A percentile compares a stretch with the other conserved stretches of the same genome.
These are phyloP conservation scores for Drosophila punjabiensis DNA, from an alignment of 1,140 invertebrate species.

Conservation along the genomic window DNA sequence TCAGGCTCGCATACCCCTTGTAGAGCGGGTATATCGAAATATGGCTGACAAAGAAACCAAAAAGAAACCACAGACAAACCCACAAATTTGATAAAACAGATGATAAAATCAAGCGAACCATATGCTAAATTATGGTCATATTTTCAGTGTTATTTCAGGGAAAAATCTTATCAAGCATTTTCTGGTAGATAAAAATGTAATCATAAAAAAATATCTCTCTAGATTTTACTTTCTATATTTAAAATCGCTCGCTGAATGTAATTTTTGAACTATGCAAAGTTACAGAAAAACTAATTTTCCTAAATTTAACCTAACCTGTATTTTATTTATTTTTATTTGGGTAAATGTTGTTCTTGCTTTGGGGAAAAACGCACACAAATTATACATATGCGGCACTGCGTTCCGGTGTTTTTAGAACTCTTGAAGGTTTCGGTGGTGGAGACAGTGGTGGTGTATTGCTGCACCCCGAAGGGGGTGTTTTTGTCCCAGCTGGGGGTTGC, in stretches of 20 bases:
- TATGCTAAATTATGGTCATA: neutral
- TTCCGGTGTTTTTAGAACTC: slow-evolving; percentile 11
- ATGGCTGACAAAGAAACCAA: neutral
- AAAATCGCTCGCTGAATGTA: neutral
- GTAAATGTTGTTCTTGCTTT: slow-evolving; percentile 4
- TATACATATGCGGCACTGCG: slow-evolving; percentile 15
- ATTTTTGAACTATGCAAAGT: neutral
- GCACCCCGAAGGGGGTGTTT: slow-evolving; percentile 67
- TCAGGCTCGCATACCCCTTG: neutral
- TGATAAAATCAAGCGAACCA: neutral
- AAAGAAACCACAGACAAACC: neutral
- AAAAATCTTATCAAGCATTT: neutral
- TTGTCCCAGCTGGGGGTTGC: slow-evolving; percentile 62
- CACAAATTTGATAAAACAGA: neutral
- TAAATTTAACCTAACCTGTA: neutral
- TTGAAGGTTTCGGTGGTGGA: slow-evolving; percentile 26
- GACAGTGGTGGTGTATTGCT: slow-evolving; percentile 27
- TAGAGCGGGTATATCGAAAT: neutral
- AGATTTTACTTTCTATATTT: neutral
- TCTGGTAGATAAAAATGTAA: neutral
- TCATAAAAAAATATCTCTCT: neutral
- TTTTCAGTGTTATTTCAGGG: neutral
- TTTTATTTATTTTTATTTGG: slow-evolving; percentile 6
- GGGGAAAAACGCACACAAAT: slow-evolving; percentile 20
- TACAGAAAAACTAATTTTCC: neutral